Evolutionary conservation across 53 echinoderm and acorn worm genomes (phyloP), one percentile per base, ranked within the genome.

Genomic region (Mesocentrotus franciscanus): DNA sequence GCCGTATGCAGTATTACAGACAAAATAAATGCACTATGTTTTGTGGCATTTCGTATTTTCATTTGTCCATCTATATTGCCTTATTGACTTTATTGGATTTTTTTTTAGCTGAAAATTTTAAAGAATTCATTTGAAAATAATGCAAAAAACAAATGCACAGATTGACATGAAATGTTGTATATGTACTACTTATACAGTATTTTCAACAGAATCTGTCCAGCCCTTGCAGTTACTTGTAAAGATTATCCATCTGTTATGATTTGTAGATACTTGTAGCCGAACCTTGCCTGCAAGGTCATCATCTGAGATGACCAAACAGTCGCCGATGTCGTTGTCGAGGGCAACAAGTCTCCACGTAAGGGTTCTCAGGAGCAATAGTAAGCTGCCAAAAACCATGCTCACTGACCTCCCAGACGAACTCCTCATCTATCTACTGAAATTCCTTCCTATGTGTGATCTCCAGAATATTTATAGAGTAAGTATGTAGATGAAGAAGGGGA

Each of bases 381-480:
- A 83, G 61, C 94, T 94, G 84, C 94, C 94, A 79, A 94, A 83
- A 33, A 94, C 94, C 30, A 18, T 36, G 61, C 62, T 97, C n/a
- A 84, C 75, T 61, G 93, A 95, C 57, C 91, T 98, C 30, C 98
- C 97, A 15, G 90, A 96, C 14, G 98, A 98, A 87, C 95, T 98
- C n/a, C 96, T 97, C 7, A 79, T 97, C 33, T 96, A 96, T 34
- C 96, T 98, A 61, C 95, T 98, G 71, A 97, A 96, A 81, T 96
- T 91, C 71, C 93, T 98, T 6, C 96, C 97, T 17, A 90, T 95
- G 33, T 94, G 93, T 62, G 98, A 98, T 70, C 68, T 98, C 24
- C 66, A 94, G 61, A 83, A 83, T 94, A 61, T 94, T 33, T 94
- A 94, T 83, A 94, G 94, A 61, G 94, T 93, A 20, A 74, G 93